Percentiles rank a stretch among this genome's conserved stretches.
Conservation (phyloP, 2,797 vertebrate species). For the Gymnocypris eckloni region DNA sequence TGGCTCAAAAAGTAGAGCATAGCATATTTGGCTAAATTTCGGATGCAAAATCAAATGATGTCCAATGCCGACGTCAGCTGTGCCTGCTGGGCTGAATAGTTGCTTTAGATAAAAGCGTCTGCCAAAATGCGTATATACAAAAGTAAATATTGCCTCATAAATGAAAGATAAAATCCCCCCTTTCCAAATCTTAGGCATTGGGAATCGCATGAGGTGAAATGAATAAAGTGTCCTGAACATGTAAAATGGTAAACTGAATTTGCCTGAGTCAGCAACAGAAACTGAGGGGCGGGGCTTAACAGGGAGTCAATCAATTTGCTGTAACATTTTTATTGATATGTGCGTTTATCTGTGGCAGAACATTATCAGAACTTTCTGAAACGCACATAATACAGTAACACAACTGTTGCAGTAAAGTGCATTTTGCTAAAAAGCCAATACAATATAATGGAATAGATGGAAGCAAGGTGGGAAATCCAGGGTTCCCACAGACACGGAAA, state of each 20-base stretch:
- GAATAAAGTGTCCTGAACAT: not conserved
- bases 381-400: conserved; percentile 35
- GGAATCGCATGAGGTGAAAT: not conserved
- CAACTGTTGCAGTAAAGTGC: conserved; percentile 28
- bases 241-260: not conserved
- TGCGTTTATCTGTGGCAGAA: conserved; percentile 71
- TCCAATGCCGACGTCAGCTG: not conserved
- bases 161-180: not conserved
- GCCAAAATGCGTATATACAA: not conserved
- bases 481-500: conserved; percentile 39
- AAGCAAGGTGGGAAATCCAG: conserved; percentile 2
- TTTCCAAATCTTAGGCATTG: not conserved
- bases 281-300: conserved; percentile 6
- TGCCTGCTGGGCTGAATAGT: not conserved
- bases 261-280: not conserved
- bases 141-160: not conserved
- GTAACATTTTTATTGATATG: conserved; percentile 46
- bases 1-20: not conserved
- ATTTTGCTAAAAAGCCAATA: not conserved
- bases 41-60: not conserved
- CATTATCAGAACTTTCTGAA: conserved; percentile 72
- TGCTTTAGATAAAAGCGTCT: not conserved
- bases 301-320: conserved; percentile 41
- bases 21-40: not conserved
- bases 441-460: not conserved